phyloP scores from a whole-genome alignment of 2,113 vertebrate species.

The Bungarus multicinctus region DNA sequence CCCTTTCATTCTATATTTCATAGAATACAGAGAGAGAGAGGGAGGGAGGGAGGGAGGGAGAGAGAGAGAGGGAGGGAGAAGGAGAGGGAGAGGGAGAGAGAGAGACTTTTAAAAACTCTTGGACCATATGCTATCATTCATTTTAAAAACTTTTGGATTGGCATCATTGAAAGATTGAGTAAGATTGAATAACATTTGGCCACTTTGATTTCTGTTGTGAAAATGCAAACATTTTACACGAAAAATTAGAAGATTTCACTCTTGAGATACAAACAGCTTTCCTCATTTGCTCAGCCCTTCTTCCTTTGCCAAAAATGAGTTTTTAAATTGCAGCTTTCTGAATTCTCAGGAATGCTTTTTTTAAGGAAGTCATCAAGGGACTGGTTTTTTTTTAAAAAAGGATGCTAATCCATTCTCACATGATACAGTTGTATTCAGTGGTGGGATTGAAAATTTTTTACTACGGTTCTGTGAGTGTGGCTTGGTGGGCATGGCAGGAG shows the following conservation, averaged over 20 bases:
- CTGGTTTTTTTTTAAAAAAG: not conserved
- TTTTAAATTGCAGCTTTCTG: not conserved
- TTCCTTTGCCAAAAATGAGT: not conserved
- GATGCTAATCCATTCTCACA: not conserved
- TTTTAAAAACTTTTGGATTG: not conserved
- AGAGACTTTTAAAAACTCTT: not conserved
- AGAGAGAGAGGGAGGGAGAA: not conserved
- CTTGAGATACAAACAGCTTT: not conserved
- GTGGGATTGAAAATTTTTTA: no score
- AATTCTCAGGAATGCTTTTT: no score
- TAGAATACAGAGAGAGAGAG: not conserved
- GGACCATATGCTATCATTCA: not conserved
- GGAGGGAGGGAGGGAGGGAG: no score
- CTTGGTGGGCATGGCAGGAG: no score
- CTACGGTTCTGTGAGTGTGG: no score
- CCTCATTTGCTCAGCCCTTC: not conserved
- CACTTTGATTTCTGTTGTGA: not conserved
- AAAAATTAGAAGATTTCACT: not conserved
- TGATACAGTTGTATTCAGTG: not conserved
- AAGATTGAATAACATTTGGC: accelerated
- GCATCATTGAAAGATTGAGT: not conserved
- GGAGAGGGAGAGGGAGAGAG: not conserved
- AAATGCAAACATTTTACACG: not conserved
- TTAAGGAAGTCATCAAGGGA: not conserved
- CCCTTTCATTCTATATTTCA: not conserved